phyloP scores from a whole-genome alignment of 2,797 vertebrate genomes.

The Neomorphus geoffroyi region DNA sequence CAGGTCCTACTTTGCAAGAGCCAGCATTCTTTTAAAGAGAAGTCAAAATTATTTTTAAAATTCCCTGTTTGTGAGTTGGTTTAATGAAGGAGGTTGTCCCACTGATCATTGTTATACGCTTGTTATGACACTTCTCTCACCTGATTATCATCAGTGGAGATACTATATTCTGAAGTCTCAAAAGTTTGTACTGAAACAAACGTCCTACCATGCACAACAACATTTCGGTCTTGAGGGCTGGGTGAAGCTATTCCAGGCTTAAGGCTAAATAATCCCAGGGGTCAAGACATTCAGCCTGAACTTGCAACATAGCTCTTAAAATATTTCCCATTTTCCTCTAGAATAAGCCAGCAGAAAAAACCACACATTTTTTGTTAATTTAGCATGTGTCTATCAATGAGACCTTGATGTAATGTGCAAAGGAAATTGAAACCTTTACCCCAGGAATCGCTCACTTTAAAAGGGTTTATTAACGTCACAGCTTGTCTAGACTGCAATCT shows the following conservation, averaged over 20 bases:
- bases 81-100: not conserved
- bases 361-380: not conserved
- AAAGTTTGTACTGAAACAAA: not conserved
- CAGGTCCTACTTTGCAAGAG: not conserved
- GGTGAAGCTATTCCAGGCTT: slow-evolving; percentile 1
- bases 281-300: not conserved
- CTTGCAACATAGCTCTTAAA: slow-evolving; percentile 18
- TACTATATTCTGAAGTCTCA: not conserved
- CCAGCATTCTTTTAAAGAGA: not conserved
- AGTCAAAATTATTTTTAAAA: not conserved
- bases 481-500: not conserved
- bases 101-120: not conserved
- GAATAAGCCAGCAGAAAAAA: not conserved
- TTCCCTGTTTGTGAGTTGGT: not conserved
- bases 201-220: not conserved
- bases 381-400: not conserved
- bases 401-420: not conserved
- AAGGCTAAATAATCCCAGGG: slow-evolving; percentile 30
- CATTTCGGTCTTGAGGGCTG: not conserved
- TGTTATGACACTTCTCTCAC: not conserved
- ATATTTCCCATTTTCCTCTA: not conserved
- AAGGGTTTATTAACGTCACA: not conserved
- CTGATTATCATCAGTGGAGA: not conserved
- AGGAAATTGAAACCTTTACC: not conserved
- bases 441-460: not conserved